Evolutionary conservation across 2,888 invertebrate genomes (phyloP).

Genomic region (Ametastegia equiseti): DNA sequence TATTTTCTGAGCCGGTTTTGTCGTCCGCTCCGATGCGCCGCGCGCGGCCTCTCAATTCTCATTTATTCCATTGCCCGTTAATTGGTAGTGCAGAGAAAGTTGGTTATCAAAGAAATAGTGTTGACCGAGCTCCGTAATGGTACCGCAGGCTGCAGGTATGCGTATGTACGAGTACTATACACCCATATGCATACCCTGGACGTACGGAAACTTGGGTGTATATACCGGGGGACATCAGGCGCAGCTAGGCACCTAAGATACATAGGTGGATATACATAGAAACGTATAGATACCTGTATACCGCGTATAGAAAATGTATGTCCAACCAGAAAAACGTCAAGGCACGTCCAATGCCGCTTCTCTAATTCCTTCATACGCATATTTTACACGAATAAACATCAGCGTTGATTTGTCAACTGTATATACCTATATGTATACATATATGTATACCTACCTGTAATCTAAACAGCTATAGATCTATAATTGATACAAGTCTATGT

Average conservation of each 20-base stretch:
- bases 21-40: conserved; percentile 43
- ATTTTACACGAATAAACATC: conserved; percentile 11
- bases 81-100: conserved; percentile 47
- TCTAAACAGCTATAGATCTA: background rate
- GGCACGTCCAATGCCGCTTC: conserved; percentile 7
- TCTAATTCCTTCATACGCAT: conserved; percentile 27
- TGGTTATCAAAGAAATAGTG: conserved; percentile 47
- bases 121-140: conserved; percentile 43
- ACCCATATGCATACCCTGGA: background rate
- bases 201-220: no score
- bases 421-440: background rate
- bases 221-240: background rate
- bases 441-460: background rate
- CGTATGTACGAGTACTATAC: background rate
- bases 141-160: conserved; percentile 32
- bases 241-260: background rate
- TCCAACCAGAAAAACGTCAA: conserved; percentile 28
- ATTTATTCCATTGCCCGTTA: conserved; percentile 45
- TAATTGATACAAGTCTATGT: background rate
- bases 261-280: background rate
- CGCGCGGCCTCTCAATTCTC: conserved; percentile 40
- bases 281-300: background rate
- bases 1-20: conserved; percentile 39
- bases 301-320: conserved; percentile 36
- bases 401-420: conserved; percentile 39